Conservation (phyloP, 64 coral and sea anemone genomes). For the Anthopleura sola region DNA sequence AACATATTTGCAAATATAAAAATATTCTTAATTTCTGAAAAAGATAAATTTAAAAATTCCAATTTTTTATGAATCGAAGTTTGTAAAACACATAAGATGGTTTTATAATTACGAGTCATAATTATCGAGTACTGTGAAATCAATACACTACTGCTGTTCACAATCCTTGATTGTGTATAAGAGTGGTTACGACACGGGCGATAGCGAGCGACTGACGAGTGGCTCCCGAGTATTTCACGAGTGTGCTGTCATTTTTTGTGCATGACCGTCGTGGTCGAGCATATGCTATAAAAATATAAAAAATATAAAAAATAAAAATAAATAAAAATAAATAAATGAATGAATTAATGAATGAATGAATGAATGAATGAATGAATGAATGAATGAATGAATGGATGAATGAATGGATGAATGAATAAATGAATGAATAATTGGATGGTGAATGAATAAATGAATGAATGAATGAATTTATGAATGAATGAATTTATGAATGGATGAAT, state of each 20-base stretch:
- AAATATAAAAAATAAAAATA: not conserved
- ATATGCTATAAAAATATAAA: constrained; percentile 59
- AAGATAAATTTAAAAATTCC: not conserved
- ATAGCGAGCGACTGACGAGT: not conserved
- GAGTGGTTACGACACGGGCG: not conserved
- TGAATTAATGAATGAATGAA: too few species aligned
- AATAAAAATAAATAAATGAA: not conserved
- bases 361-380: too few species aligned
- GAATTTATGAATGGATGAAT: too few species aligned
- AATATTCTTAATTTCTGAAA: not conserved
- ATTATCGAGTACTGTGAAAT: not conserved
- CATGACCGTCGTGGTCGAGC: constrained; percentile 50
- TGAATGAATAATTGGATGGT: too few species aligned
- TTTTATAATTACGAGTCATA: not conserved
- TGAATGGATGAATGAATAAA: too few species aligned
- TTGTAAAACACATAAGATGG: not conserved
- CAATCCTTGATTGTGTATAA: not conserved
- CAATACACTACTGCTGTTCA: not conserved
- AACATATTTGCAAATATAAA: not conserved
- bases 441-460: too few species aligned
- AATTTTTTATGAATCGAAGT: not conserved
- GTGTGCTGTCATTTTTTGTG: not conserved
- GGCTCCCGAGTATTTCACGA: not conserved
- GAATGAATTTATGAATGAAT: too few species aligned
- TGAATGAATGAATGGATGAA: too few species aligned